phyloP scores from a whole-genome alignment of 1,140 invertebrate species.

The Colletes gigas region DNA sequence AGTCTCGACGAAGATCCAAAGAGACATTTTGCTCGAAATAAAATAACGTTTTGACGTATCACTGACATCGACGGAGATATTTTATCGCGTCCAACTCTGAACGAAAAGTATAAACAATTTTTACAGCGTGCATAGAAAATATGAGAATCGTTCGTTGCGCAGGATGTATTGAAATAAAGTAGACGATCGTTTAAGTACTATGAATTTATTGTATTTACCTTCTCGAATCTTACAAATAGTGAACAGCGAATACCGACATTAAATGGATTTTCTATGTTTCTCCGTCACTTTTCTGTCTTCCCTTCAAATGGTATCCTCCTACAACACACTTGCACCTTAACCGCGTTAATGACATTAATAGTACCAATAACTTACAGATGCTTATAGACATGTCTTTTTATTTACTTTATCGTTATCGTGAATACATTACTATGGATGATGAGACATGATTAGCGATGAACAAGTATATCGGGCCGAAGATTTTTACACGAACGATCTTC shows the following conservation, averaged over 20 bases:
- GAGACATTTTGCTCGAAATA: too few relatives aligned
- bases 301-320: conserved; percentile 8
- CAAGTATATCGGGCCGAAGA: conserved; percentile 56
- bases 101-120: not conserved
- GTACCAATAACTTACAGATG: conserved; percentile 59
- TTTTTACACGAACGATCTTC: conserved; percentile 31
- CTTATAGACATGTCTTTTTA: conserved; percentile 52
- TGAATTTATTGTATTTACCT: conserved; percentile 78
- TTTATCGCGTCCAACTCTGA: too few relatives aligned
- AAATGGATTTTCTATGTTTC: conserved; percentile 56
- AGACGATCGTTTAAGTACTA: conserved; percentile 68
- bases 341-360: conserved; percentile 62
- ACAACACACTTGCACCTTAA: conserved; percentile 28
- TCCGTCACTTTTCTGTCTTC: conserved; percentile 27
- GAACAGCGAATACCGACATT: conserved; percentile 78
- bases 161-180: conserved; percentile 37
- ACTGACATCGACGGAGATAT: too few relatives aligned
- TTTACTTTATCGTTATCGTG: conserved; percentile 56
- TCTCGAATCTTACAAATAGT: conserved; percentile 78
- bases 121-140: not conserved
- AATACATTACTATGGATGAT: conserved; percentile 61
- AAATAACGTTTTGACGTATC: too few relatives aligned
- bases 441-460: conserved; percentile 61
- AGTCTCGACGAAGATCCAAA: too few relatives aligned
- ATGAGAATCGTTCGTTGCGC: not conserved